Conservation (phyloP, 2,797 vertebrate species). For the Emys orbicularis region DNA sequence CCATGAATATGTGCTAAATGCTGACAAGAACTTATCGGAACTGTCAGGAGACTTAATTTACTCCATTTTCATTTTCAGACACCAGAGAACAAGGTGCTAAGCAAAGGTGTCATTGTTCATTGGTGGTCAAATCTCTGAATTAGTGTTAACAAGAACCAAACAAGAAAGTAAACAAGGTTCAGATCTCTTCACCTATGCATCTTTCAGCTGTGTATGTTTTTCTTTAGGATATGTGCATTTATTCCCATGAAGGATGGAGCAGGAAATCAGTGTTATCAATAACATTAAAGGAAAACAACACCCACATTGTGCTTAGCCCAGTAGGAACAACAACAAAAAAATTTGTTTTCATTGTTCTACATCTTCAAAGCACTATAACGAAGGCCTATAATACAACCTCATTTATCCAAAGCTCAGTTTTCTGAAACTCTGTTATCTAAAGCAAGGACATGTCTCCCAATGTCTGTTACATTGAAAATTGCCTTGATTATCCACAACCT, state of each 20-base stretch:
- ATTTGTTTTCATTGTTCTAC: not conserved
- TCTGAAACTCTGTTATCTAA: not conserved
- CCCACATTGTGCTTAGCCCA: not conserved
- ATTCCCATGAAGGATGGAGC: not conserved
- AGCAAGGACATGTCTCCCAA: rapidly evolving
- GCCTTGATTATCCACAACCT: not conserved
- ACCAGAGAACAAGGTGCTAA: slow-evolving; percentile 25
- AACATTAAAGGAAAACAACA: not conserved
- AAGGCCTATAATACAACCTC: not conserved
- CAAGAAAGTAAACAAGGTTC: not conserved
- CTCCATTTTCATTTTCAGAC: not conserved
- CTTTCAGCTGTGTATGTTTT: not conserved
- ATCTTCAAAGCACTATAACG: not conserved
- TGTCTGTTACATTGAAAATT: not conserved
- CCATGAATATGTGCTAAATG: not conserved
- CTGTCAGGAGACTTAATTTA: slow-evolving; percentile 24
- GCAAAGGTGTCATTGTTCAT: not conserved
- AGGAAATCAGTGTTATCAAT: not conserved
- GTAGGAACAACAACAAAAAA: not conserved
- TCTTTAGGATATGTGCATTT: not conserved
- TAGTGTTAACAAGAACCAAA: not conserved
- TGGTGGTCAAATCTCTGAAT: not conserved
- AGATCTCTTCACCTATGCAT: not conserved
- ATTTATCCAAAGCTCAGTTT: not conserved
- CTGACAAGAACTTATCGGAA: not conserved